Evolutionary conservation across 2,797 vertebrate species (phyloP).

Genomic region (Sebastes glaucus): DNA sequence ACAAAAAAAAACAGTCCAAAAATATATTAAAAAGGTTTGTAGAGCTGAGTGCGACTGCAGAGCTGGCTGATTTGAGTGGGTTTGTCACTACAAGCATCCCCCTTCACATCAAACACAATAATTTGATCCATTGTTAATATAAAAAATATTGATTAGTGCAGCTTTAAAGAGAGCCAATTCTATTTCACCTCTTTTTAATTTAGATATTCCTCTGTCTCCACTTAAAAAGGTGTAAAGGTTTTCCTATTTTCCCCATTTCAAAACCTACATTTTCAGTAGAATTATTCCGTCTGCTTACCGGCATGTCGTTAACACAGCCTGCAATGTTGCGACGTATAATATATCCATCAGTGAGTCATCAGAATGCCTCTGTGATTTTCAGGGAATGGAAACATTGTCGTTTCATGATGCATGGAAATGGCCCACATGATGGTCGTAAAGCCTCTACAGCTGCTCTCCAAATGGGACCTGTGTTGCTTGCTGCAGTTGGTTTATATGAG

Average conservation of each 20-base stretch:
- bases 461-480: slow-evolving; percentile 68
- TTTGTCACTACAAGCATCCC: background rate
- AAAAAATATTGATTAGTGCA: background rate
- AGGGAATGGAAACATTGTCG: slow-evolving; percentile 65
- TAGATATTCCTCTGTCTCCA: background rate
- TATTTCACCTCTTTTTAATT: background rate
- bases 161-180: background rate
- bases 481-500: slow-evolving; percentile 80
- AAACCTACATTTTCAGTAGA: slow-evolving; percentile 4
- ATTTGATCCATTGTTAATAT: background rate
- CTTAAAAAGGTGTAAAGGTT: background rate
- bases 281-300: background rate
- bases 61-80: background rate
- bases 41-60: background rate
- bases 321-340: slow-evolving; percentile 3
- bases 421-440: slow-evolving; percentile 68
- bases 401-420: slow-evolving; percentile 68
- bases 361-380: slow-evolving; percentile 43
- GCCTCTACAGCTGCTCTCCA: slow-evolving; percentile 75
- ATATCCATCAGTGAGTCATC: slow-evolving; percentile 47
- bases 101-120: background rate
- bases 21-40: background rate
- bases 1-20: background rate
- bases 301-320: slow-evolving; percentile 14
- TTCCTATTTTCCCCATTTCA: background rate